Evolutionary conservation across 2,888 invertebrate genomes (phyloP), one percentile per base, ranked within the genome.

Genomic region (Allygus modestus): DNA sequence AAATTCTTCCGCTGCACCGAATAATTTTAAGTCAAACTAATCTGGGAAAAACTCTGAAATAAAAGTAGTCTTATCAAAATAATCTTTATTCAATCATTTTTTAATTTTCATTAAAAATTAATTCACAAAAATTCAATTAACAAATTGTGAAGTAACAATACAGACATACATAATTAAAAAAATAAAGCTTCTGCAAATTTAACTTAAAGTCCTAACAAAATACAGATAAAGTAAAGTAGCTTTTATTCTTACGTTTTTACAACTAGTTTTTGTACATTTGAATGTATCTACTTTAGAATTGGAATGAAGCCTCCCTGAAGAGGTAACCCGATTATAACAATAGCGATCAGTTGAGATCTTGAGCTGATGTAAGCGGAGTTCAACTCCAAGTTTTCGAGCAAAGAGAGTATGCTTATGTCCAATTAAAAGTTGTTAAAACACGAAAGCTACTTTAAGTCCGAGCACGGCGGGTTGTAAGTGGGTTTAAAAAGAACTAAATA

Each of bases 351-450:
- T 65, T 65, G 65, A 65, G 65, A 65, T 65, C 65, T 65, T 17
- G 23, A 65, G 15, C 31, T 31, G 65, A 65, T 4, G 26, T 65
- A 17, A 65, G 23, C 54, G 23, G 31, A 28, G 65, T 65, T 65
- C 15, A 65, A 65, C 65, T 65, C 15, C n/a, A 65, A 26, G 65
- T 65, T 65, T 65, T 28, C 20, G 65, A 65, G 15, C 65, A 65
- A 28, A 65, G 58, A 65, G 28, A 31, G 31, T 28, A 17, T 31
- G 65, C 65, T 65, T 65, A 31, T 65, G 65, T 65, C 65, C 31
- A 65, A 65, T 65, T 65, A 65, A 65, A 65, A 65, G 28, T 65
- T 65, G 65, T 65, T 65, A 65, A 65, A 65, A 65, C 65, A n/a
- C 65, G 9, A 58, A 65, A 65, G 65, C 65, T 65, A 28, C 31